Evolutionary conservation across 1,140 invertebrate genomes (phyloP).

Genomic region (Listronotus oregonensis): DNA sequence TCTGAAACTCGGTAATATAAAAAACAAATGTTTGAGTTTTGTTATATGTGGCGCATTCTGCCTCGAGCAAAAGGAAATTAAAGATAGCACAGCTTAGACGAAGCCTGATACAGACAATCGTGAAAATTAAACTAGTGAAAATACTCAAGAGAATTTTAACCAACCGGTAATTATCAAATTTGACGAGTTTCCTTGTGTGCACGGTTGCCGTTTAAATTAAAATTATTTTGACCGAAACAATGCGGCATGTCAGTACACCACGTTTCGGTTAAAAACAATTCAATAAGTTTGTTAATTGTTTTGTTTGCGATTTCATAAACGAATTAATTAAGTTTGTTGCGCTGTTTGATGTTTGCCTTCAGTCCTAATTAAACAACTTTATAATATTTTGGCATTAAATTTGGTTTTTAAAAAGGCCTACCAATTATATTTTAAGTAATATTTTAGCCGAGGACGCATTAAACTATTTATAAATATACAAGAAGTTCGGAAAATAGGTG

Average conservation of each 20-base stretch:
- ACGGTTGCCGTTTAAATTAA: not conserved
- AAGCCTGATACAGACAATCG: slow-evolving; percentile 55
- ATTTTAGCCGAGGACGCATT: too few species aligned
- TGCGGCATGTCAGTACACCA: not conserved
- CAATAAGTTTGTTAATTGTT: slow-evolving; percentile 30
- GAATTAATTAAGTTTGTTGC: slow-evolving; percentile 28
- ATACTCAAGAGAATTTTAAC: slow-evolving; percentile 55
- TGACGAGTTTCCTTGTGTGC: slow-evolving; percentile 53
- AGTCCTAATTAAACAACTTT: slow-evolving; percentile 32
- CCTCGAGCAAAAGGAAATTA: slow-evolving; percentile 49
- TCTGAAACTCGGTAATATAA: too few species aligned
- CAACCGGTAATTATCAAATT: slow-evolving; percentile 57
- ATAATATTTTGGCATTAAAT: slow-evolving; percentile 27
- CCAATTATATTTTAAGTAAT: too few species aligned
- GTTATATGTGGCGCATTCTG: slow-evolving; percentile 36
- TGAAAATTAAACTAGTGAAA: slow-evolving; percentile 55
- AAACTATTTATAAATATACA: too few species aligned
- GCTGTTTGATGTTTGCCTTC: slow-evolving; percentile 26
- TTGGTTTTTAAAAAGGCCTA: too few species aligned
- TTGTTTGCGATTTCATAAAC: slow-evolving; percentile 26
- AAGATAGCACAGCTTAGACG: slow-evolving; percentile 44
- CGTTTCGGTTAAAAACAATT: slow-evolving; percentile 22
- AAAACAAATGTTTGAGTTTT: slow-evolving; percentile 28
- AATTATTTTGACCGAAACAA: too few species aligned
- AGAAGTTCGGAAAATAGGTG: too few species aligned